Evolutionary conservation across 2,888 invertebrate species (phyloP), one percentile per base, ranked within the genome.

Genomic region (Invenusta paracnida): DNA sequence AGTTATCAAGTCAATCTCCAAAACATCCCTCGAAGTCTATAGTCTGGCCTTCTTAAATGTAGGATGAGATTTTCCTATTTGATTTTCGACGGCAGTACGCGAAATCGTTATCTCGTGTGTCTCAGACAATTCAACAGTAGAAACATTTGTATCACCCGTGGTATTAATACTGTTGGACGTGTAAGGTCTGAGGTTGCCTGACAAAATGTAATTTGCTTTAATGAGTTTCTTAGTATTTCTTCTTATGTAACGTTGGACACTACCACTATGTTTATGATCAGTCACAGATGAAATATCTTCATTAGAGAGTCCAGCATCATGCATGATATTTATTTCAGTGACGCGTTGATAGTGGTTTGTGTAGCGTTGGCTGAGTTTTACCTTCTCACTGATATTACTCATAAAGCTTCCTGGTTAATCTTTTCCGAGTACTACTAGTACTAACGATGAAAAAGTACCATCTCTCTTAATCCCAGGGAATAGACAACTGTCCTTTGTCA

Each of bases 341-440:
- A 48, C 48, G 48, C 48, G 48, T 48, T 11, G 73, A 73, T 23
- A 73, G 73, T 25, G 17, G 25, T 5, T 73, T 73, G 73, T 73
- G 27, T 73, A 73, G 73, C 73, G 73, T 73, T 73, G 73, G 73
- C 27, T 25, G 73, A 73, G 73, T 73, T 73, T 73, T 23, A 73
- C 17, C 73, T 73, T 73, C 73, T 73, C 73, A 73, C 73, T 73
- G 73, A 73, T 73, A 73, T 73, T 73, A 73, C 73, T 73, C 73
- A 73, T 73, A 73, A 73, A 73, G 73, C 23, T 5, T 73, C 73
- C 27, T 73, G 23, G 73, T 73, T 73, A 13, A 23, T 73, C 73
- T 73, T 73, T 73, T 73, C 27, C 73, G 73, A 73, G 73, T 13
- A 73, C 73, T 13, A 73, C n/a, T n/a, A n/a, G n/a, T n/a, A n/a